phyloP scores from a whole-genome alignment of 1,140 invertebrate species.

The Delia radicum region DNA sequence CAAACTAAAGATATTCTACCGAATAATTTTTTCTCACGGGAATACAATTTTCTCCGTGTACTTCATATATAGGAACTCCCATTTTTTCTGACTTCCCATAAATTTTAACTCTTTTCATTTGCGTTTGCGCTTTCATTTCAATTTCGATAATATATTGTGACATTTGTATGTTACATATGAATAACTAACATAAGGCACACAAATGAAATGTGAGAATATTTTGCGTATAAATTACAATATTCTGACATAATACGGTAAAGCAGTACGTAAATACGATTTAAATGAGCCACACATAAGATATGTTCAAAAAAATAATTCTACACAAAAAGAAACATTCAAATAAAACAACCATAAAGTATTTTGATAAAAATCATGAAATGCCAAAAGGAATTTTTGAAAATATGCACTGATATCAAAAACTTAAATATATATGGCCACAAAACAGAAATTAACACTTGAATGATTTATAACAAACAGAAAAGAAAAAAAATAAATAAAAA shows the following conservation, averaged over 20 bases:
- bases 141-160: constrained; percentile 24
- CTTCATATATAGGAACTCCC: too few species aligned
- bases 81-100: too few species aligned
- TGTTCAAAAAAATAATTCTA: background rate
- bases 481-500: background rate
- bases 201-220: constrained; percentile 24
- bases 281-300: constrained; percentile 13
- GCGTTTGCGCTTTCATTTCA: too few species aligned
- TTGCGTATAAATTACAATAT: constrained; percentile 27
- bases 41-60: too few species aligned
- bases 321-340: background rate
- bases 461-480: constrained; percentile 8
- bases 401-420: background rate
- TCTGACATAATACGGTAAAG: constrained; percentile 25
- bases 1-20: too few species aligned
- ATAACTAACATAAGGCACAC: background rate
- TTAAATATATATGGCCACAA: background rate
- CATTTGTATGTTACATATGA: constrained; percentile 22
- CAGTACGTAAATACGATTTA: constrained; percentile 15
- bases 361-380: constrained; percentile 18
- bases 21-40: too few species aligned
- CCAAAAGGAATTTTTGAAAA: background rate
- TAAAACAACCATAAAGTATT: constrained; percentile 10
- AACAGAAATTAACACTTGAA: constrained; percentile 14
- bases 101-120: too few species aligned